A percentile compares a stretch with the other conserved stretches of the same genome.
phyloP scores from a whole-genome alignment of 2,797 vertebrate genomes.

The Melanogrammus aeglefinus region DNA sequence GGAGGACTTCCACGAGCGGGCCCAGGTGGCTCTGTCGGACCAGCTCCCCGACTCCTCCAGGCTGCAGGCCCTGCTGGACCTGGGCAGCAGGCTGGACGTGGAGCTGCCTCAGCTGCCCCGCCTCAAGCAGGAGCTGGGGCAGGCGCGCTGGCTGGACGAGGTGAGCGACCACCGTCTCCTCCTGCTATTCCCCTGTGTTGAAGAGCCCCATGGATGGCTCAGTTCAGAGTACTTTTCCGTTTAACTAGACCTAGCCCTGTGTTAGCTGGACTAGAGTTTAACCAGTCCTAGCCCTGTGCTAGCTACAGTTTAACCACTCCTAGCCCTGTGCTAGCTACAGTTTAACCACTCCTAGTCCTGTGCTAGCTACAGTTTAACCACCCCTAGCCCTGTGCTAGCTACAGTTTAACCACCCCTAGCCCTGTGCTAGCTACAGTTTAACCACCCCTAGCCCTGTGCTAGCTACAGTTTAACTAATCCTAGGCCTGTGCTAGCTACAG shows the following conservation, averaged over 20 bases:
- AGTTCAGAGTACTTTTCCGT: background rate
- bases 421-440: background rate
- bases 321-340: background rate
- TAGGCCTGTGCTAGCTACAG: background rate
- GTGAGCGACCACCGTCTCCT: conserved; percentile 28
- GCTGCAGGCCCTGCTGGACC: conserved; percentile 88
- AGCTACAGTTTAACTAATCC: background rate
- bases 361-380: background rate
- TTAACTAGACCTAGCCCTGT: background rate
- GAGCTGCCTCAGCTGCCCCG: conserved; percentile 92
- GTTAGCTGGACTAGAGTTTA: background rate
- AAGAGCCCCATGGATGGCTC: background rate
- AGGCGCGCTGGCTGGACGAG: conserved; percentile 97
- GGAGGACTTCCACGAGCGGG: conserved; percentile 95
- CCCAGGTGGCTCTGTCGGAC: conserved; percentile 90
- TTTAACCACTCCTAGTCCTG: background rate
- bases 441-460: background rate
- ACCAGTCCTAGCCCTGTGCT: background rate
- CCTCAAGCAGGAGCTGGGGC: conserved; percentile 93
- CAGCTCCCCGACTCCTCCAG: conserved; percentile 92
- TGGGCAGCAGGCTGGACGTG: conserved; percentile 92
- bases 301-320: background rate
- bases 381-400: background rate
- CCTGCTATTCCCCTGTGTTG: background rate
- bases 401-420: background rate